Base-by-base conservation (phyloP, 2,888 invertebrate species). In the Oegoconia quadripuncta region DNA sequence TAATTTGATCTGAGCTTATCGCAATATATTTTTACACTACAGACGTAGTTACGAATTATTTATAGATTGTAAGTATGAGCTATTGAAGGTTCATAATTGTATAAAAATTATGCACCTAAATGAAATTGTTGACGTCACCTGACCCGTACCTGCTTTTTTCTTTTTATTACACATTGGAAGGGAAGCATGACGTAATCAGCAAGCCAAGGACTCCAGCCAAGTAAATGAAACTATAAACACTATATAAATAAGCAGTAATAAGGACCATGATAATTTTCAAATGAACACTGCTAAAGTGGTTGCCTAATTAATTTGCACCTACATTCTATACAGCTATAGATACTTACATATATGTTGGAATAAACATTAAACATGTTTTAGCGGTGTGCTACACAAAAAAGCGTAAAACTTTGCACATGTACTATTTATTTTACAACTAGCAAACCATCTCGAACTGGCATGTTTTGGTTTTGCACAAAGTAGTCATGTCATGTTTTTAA, bases 271-370 rank as follows among this genome's bases (percentile, higher is more conserved):
- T 27, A 28, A 26, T 30, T 17, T 47, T 46, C 32, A 37, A 20
- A 31, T 35, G 29, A 40, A 33, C 37, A 40, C 30, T 38, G 27
- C 34, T 41, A 43, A 45, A 46, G 50, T 39, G 53, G 46, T 54
- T 52, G 52, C 49, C 39, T 54, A 59, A 54, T 61, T 60, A 61
- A 39, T 27, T 27, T 13, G 27, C 59, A 56, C n/a, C n/a, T n/a
- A n/a, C n/a, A n/a, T n/a, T n/a, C n/a, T n/a, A n/a, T n/a, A n/a
- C n/a, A n/a, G n/a, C n/a, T n/a, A n/a, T n/a, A n/a, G n/a, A n/a
- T n/a, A n/a, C n/a, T n/a, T n/a, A n/a, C 42, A 15, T 49, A 13
- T 32, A 44, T 32, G 48, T 12, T 25, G 11, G 25, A 14, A 27
- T 27, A 27, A 27, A 12, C 27, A 27, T 8, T 12, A n/a, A n/a